Evolutionary conservation across 2,888 invertebrate species (phyloP).

Genomic region (Phasia obesa): DNA sequence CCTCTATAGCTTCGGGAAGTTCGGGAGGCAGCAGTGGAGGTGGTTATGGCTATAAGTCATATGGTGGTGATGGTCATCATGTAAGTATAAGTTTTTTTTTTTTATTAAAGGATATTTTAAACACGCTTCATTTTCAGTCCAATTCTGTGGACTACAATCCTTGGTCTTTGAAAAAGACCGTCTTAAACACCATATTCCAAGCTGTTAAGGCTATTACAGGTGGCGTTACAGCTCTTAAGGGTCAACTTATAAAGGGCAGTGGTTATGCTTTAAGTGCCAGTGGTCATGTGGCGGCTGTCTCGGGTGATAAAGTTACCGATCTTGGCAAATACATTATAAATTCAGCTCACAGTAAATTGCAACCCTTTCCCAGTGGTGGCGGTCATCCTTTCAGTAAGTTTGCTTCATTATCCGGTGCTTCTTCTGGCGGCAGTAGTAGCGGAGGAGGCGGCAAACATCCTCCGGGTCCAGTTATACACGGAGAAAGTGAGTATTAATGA

Average conservation of each 20-base stretch:
- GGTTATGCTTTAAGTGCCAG: conserved; percentile 87
- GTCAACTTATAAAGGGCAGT: conserved; percentile 92
- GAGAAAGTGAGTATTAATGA: conserved; percentile 80
- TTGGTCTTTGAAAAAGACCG: conserved; percentile 91
- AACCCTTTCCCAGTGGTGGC: conserved; percentile 75
- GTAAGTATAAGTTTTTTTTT: conserved; percentile 70
- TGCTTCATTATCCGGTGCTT: conserved; percentile 79
- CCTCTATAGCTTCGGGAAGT: conserved; percentile 81
- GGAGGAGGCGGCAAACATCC: conserved; percentile 68
- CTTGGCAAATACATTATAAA: conserved; percentile 91
- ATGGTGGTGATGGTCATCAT: conserved; percentile 74
- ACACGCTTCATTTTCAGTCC: conserved; percentile 72
- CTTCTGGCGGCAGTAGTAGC: conserved; percentile 79
- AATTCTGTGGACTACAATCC: conserved; percentile 85
- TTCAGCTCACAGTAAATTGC: conserved; percentile 87
- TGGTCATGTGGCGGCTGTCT: conserved; percentile 87
- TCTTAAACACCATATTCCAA: conserved; percentile 91
- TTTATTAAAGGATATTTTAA: background rate
- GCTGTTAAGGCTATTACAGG: conserved; percentile 94
- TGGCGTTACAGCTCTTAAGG: conserved; percentile 93
- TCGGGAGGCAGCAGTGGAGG: conserved; percentile 79
- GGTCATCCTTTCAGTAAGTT: conserved; percentile 77
- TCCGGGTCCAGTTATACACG: conserved; percentile 77
- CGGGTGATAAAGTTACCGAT: conserved; percentile 91
- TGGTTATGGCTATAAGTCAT: conserved; percentile 76